These are phyloP conservation scores for Linurgus olivaceus DNA, from an alignment of 2,797 vertebrate species.

Conservation along the genomic window DNA sequence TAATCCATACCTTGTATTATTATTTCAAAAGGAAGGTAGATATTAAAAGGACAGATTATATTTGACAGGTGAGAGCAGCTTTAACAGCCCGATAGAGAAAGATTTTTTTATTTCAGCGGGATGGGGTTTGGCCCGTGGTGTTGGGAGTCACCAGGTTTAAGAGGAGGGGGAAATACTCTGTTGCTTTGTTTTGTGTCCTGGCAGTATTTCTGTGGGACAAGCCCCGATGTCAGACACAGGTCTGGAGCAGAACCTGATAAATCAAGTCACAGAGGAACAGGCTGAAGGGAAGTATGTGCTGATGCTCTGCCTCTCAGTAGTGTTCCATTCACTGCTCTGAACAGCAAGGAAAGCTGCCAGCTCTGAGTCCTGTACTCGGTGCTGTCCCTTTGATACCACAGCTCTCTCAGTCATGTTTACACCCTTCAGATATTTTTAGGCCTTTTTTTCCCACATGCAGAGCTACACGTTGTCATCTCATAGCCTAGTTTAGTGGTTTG, in stretches of 20 bases:
- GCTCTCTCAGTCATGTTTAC: conserved; percentile 53
- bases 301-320: background rate
- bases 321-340: background rate
- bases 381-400: conserved; percentile 32
- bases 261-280: background rate
- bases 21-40: background rate
- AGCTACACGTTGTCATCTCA: conserved; percentile 1
- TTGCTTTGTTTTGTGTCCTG: background rate
- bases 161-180: background rate
- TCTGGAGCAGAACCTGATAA: rapidly evolving
- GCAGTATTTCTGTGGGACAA: background rate
- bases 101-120: background rate
- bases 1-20: background rate
- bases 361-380: background rate
- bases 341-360: background rate
- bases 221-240: background rate
- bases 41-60: background rate
- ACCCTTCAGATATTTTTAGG: conserved; percentile 61
- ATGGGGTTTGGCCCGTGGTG: rapidly evolving
- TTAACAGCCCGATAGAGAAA: background rate
- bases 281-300: background rate
- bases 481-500: background rate
- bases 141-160: background rate
- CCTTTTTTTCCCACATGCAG: background rate
- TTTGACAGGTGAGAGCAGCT: background rate